phyloP scores from a whole-genome alignment of 2,113 vertebrate species.

The Notarius lentiginosus region DNA sequence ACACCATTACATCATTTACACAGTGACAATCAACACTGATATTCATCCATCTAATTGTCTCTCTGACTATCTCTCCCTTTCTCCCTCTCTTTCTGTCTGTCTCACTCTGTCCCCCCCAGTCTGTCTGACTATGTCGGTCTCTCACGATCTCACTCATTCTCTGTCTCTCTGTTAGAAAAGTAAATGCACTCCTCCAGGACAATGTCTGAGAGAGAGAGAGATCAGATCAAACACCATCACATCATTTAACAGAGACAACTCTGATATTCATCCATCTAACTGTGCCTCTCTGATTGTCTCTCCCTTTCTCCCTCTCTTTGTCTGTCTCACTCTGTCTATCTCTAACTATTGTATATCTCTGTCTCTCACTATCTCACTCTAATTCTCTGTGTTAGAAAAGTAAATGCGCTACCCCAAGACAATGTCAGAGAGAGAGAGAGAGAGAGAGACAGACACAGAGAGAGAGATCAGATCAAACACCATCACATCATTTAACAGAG shows the following conservation, averaged over 20 bases:
- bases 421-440: too few relatives aligned
- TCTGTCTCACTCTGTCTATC: neutral
- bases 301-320: neutral
- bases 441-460: neutral
- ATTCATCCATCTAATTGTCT: neutral
- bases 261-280: neutral
- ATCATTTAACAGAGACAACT: neutral
- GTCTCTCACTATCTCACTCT: neutral
- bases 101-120: neutral
- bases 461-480: conserved; percentile 11
- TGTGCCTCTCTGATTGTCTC: neutral
- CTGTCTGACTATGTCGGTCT: neutral
- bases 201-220: neutral
- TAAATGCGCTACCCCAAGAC: neutral
- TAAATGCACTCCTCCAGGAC: too few relatives aligned
- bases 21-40: neutral
- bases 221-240: conserved; percentile 17
- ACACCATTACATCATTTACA: conserved; percentile 2
- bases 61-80: neutral
- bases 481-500: neutral
- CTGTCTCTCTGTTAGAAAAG: neutral
- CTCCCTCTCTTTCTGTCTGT: neutral
- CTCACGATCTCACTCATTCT: neutral
- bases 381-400: neutral
- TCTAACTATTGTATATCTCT: neutral